Conservation (phyloP, 1,140 invertebrate genomes). For the Plectrocnemia conspersa region DNA sequence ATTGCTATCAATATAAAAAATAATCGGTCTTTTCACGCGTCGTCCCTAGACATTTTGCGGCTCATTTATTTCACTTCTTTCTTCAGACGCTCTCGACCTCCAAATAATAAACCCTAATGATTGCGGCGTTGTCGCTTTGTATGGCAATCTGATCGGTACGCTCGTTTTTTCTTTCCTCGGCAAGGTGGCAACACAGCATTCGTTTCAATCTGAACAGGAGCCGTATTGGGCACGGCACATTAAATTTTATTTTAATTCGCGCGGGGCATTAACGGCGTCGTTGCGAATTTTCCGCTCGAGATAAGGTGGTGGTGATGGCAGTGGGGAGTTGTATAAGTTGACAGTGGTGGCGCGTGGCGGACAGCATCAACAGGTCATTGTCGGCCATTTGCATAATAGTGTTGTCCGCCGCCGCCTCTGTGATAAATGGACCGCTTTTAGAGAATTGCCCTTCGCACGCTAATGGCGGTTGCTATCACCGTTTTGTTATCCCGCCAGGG, state of each 20-base stretch:
- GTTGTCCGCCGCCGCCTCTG: constrained; percentile 3
- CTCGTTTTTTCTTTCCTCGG: neutral
- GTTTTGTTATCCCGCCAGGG: neutral
- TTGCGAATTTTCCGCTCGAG: neutral
- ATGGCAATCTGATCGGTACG: neutral
- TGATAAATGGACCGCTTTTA: constrained; percentile 24
- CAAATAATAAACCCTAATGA: neutral
- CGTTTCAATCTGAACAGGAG: neutral
- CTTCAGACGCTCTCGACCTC: neutral
- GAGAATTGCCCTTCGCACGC: constrained; percentile 15
- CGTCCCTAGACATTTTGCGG: too few relatives aligned
- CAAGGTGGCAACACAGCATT: neutral
- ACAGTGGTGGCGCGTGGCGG: constrained; percentile 1
- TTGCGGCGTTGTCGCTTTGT: neutral
- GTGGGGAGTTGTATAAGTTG: neutral
- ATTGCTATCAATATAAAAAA: too few relatives aligned
- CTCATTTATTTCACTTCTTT: too few relatives aligned
- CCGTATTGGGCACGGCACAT: neutral
- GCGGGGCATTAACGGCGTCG: neutral
- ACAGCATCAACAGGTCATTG: constrained; percentile 25
- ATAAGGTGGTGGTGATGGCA: neutral
- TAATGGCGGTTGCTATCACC: constrained; percentile 6
- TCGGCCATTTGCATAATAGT: constrained; percentile 26
- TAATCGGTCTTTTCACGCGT: too few relatives aligned
- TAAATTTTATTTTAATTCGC: neutral